phyloP scores from a whole-genome alignment of 2,797 vertebrate species.

The Zalophus californianus region DNA sequence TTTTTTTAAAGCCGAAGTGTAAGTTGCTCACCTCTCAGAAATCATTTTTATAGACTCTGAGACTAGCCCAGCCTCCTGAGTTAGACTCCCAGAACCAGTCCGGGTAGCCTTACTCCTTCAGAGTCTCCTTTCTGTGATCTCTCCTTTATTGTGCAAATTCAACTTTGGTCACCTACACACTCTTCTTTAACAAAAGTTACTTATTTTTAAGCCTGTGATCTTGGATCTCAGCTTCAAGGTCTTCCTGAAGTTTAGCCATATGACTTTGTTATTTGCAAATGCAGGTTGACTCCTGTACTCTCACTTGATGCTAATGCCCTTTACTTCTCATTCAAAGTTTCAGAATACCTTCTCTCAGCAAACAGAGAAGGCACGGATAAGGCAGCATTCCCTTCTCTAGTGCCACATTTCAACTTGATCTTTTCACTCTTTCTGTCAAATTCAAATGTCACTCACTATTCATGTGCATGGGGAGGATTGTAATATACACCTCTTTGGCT shows the following conservation, averaged over 20 bases:
- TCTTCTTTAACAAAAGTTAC: constrained; percentile 66
- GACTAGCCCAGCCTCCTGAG: constrained; percentile 4
- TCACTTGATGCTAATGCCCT: constrained; percentile 77
- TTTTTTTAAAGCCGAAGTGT: not conserved
- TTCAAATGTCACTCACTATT: constrained; percentile 85
- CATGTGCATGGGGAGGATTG: constrained; percentile 72
- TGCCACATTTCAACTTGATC: constrained; percentile 80
- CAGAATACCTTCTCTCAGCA: constrained; percentile 73
- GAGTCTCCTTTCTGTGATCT: constrained; percentile 65
- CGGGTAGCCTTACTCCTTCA: not conserved
- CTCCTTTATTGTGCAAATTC: constrained; percentile 73
- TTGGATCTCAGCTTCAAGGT: constrained; percentile 76
- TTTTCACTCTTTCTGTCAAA: constrained; percentile 83
- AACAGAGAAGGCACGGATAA: constrained; percentile 66
- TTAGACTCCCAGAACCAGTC: constrained; percentile 26
- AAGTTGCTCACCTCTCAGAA: constrained; percentile 53
- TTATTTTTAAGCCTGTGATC: constrained; percentile 73
- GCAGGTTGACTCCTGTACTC: constrained; percentile 64
- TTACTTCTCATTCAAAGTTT: constrained; percentile 80
- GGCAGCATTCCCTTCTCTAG: constrained; percentile 40
- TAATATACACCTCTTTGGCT: constrained; percentile 70
- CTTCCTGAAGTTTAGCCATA: constrained; percentile 56
- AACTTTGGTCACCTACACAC: constrained; percentile 58
- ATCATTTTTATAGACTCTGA: constrained; percentile 25
- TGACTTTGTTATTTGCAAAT: constrained; percentile 81